Evolutionary conservation across 2,113 vertebrate species (phyloP).

Genomic region (Acanthisitta chloris): DNA sequence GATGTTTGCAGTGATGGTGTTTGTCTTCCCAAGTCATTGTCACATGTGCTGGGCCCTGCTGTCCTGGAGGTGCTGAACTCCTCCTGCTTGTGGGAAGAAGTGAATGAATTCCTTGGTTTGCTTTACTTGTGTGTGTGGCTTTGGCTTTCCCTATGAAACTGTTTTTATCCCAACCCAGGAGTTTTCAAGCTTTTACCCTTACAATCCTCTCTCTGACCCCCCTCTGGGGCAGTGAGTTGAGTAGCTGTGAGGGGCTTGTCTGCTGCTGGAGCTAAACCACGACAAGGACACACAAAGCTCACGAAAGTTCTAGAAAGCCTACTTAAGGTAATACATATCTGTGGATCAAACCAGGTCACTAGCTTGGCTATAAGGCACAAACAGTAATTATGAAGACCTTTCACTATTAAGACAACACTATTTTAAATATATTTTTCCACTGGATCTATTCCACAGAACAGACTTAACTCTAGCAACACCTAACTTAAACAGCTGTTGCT

Average conservation of each 20-base stretch:
- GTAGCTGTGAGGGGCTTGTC: fast-evolving
- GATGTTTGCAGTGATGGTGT: fast-evolving
- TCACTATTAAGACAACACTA: neutral
- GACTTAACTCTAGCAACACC: neutral
- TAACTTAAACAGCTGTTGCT: neutral
- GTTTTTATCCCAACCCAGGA: neutral
- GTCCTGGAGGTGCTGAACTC: neutral
- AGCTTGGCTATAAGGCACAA: neutral
- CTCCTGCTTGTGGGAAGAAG: neutral
- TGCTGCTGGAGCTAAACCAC: neutral
- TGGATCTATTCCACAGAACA: neutral
- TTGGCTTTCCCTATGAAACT: neutral
- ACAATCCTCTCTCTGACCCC: neutral
- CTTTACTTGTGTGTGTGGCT: neutral
- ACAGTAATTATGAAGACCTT: neutral
- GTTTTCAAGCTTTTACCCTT: neutral
- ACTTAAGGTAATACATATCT: neutral
- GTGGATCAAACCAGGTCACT: neutral
- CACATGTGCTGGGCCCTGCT: neutral
- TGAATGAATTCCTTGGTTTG: neutral
- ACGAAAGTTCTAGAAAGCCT: neutral
- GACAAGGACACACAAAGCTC: neutral
- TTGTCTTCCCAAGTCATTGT: neutral
- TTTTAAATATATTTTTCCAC: neutral
- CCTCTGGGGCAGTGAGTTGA: neutral